phyloP scores from a whole-genome alignment of 2,113 vertebrate genomes.

The Menidia beryllina region DNA sequence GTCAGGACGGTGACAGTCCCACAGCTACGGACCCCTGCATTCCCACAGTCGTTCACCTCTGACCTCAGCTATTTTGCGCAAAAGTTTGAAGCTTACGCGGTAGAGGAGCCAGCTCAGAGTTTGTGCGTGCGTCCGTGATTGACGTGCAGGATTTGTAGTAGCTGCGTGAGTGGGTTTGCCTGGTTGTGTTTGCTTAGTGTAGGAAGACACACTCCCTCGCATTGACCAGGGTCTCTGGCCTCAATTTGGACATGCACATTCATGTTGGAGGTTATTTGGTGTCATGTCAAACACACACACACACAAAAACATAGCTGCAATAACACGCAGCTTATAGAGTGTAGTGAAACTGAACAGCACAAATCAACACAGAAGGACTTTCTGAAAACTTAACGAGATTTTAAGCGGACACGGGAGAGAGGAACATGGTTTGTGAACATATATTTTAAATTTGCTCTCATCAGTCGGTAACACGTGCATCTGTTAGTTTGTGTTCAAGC shows the following conservation, averaged over 20 bases:
- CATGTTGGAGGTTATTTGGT: constrained; percentile 22
- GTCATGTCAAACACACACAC: background rate
- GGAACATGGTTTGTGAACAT: background rate
- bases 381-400: background rate
- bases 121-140: constrained; percentile 44
- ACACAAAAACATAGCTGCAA: background rate
- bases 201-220: constrained; percentile 45
- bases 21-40: constrained; percentile 50
- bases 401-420: background rate
- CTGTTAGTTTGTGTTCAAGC: background rate
- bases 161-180: constrained; percentile 26
- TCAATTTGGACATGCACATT: constrained; percentile 34
- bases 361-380: background rate
- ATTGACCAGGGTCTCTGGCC: constrained; percentile 29
- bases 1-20: constrained; percentile 72
- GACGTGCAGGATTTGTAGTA: constrained; percentile 46
- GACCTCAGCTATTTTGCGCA: constrained; percentile 51
- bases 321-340: background rate
- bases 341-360: background rate
- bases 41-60: constrained; percentile 75
- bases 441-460: too few relatives aligned
- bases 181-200: constrained; percentile 35
- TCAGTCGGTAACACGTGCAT: too few relatives aligned
- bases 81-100: constrained; percentile 24
- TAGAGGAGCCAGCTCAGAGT: constrained; percentile 8